phyloP scores from a whole-genome alignment of 2,113 vertebrate genomes.

The Misgurnus anguillicaudatus region DNA sequence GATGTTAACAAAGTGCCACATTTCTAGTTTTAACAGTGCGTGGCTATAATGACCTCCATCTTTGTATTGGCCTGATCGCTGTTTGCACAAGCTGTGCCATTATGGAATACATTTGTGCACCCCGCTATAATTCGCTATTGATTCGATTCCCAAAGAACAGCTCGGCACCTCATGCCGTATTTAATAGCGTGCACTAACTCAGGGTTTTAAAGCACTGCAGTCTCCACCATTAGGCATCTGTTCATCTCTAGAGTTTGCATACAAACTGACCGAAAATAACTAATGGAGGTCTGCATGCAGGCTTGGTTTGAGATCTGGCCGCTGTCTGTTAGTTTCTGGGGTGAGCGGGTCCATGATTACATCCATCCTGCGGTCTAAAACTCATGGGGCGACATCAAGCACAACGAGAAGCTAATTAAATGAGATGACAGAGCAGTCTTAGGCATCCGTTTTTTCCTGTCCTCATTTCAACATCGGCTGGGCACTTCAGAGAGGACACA shows the following conservation, averaged over 20 bases:
- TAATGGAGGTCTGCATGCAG: constrained; percentile 1
- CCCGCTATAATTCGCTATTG: neutral
- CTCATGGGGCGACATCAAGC: constrained; percentile 48
- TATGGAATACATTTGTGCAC: constrained; percentile 1
- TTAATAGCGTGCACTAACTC: constrained; percentile 3
- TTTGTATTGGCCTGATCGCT: neutral
- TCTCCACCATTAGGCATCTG: constrained; percentile 41
- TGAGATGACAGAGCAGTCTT: constrained; percentile 45
- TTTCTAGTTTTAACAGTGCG: neutral
- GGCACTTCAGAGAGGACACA: constrained; percentile 16
- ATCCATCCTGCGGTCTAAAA: constrained; percentile 33
- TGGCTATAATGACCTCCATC: neutral
- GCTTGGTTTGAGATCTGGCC: neutral
- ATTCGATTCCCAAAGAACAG: neutral
- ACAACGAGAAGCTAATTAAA: constrained; percentile 54
- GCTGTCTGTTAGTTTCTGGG: constrained; percentile 18
- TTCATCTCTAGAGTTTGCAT: constrained; percentile 19
- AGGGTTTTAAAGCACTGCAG: neutral
- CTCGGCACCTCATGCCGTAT: neutral
- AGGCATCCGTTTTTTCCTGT: constrained; percentile 5
- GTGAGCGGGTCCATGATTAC: constrained; percentile 44
- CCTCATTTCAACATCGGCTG: constrained; percentile 27
- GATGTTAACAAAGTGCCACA: neutral
- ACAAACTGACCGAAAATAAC: constrained; percentile 31
- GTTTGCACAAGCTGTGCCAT: constrained; percentile 21